These are phyloP conservation scores for Noctua janthe DNA, from an alignment of 2,888 invertebrate genomes.

Conservation along the genomic window DNA sequence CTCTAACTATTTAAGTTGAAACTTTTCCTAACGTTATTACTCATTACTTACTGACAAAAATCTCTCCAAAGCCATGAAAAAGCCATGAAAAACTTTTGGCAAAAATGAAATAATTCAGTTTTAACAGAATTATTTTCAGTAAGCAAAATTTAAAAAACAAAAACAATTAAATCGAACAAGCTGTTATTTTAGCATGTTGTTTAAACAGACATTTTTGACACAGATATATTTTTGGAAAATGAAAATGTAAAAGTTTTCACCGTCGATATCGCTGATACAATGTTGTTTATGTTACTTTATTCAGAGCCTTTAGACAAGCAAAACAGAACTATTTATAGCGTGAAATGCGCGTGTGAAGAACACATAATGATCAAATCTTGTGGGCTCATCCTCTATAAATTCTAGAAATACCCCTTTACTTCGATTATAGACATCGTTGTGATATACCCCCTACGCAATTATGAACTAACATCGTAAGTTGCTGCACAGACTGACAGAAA, in stretches of 20 bases:
- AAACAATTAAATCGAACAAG: neutral
- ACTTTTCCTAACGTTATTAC: neutral
- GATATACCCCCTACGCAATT: slow-evolving; percentile 8
- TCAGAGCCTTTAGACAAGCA: neutral
- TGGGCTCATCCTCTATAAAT: neutral
- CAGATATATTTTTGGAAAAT: neutral
- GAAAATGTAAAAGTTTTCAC: neutral
- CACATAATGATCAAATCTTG: neutral
- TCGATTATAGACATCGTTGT: neutral
- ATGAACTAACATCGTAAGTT: neutral
- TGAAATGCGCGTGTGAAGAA: neutral
- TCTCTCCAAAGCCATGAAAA: neutral
- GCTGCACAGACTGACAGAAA: slow-evolving; percentile 6
- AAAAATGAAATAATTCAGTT: neutral
- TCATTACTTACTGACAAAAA: neutral
- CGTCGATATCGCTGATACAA: neutral
- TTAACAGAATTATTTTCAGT: neutral
- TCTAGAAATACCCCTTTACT: neutral
- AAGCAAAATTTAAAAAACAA: neutral
- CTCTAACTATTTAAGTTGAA: neutral
- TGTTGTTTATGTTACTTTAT: too few species aligned
- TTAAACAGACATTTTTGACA: neutral
- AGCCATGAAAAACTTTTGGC: neutral
- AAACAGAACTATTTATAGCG: neutral
- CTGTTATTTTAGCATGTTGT: neutral